Evolutionary conservation across 2,797 vertebrate species (phyloP).

Genomic region (Huso huso): DNA sequence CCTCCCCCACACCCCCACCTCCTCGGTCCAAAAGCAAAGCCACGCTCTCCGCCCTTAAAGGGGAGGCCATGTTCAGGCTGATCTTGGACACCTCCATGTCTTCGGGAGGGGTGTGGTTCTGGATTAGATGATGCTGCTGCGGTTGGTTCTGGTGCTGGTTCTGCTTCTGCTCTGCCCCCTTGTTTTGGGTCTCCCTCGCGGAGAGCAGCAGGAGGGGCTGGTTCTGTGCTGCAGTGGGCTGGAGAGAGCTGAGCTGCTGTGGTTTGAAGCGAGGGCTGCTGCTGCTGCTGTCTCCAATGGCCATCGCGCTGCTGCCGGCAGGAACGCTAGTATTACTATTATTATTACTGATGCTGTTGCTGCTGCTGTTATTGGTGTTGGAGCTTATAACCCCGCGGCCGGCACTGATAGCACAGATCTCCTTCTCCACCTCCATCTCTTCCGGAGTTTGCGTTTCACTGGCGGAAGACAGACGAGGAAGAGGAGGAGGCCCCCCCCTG

Average conservation of each 20-base stretch:
- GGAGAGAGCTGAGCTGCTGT: constrained; percentile 24
- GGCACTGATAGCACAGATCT: constrained; percentile 63
- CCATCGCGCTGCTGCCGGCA: too few species aligned
- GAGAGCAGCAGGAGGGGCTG: constrained; percentile 29
- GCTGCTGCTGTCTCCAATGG: too few species aligned
- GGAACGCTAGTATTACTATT: too few species aligned
- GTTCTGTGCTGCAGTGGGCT: constrained; percentile 28
- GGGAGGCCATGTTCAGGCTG: constrained; percentile 58
- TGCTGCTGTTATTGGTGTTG: too few species aligned
- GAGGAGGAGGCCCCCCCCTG: constrained; percentile 37
- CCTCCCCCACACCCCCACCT: constrained; percentile 39
- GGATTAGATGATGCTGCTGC: constrained; percentile 36
- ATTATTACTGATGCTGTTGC: too few species aligned
- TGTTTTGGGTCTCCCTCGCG: constrained; percentile 34
- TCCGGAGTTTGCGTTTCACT: constrained; percentile 53
- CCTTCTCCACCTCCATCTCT: constrained; percentile 63
- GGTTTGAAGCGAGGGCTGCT: too few species aligned
- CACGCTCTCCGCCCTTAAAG: constrained; percentile 26
- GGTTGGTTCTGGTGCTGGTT: constrained; percentile 24
- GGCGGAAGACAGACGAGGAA: constrained; percentile 55
- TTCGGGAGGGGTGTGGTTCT: constrained; percentile 55
- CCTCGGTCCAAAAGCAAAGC: constrained; percentile 23
- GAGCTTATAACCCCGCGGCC: constrained; percentile 35
- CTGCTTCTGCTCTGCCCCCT: constrained; percentile 42
- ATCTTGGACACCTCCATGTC: constrained; percentile 69